Conservation (phyloP, 1,140 invertebrate genomes). For the Mesaphorura yosii region DNA sequence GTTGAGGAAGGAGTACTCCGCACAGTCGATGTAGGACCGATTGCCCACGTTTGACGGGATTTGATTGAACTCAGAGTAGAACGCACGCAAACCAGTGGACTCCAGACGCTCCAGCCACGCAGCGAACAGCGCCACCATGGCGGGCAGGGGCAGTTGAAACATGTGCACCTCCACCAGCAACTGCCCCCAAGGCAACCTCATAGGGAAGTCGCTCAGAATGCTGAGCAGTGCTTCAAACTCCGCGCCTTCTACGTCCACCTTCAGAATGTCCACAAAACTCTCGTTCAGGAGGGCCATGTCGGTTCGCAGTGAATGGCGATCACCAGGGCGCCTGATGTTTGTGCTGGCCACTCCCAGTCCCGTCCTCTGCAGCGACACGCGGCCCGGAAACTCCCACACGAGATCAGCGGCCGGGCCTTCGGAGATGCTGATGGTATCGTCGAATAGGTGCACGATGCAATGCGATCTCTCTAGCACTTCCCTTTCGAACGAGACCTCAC, state of each 20-base stretch:
- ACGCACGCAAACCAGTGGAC: background rate
- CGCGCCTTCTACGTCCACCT: background rate
- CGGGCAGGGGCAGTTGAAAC: background rate
- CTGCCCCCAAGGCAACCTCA: background rate
- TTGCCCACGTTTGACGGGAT: no score
- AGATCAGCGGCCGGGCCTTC: background rate
- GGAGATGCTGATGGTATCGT: conserved; percentile 5
- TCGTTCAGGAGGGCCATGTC: background rate
- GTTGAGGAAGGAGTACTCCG: no score
- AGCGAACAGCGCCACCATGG: background rate
- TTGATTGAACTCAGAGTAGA: background rate
- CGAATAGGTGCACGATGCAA: conserved; percentile 8
- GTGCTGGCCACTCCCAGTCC: background rate
- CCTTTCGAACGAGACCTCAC: conserved; percentile 15
- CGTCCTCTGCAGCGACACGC: background rate
- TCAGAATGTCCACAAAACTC: background rate
- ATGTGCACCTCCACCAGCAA: background rate
- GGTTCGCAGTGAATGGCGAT: background rate
- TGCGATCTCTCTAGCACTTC: conserved; percentile 11
- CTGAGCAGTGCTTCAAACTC: background rate
- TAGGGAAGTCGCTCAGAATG: background rate
- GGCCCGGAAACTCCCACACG: background rate
- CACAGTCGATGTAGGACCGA: no score
- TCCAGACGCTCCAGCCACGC: background rate
- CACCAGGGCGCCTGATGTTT: background rate